Evolutionary conservation across 2,113 vertebrate species (phyloP).

Genomic region (Lota lota): DNA sequence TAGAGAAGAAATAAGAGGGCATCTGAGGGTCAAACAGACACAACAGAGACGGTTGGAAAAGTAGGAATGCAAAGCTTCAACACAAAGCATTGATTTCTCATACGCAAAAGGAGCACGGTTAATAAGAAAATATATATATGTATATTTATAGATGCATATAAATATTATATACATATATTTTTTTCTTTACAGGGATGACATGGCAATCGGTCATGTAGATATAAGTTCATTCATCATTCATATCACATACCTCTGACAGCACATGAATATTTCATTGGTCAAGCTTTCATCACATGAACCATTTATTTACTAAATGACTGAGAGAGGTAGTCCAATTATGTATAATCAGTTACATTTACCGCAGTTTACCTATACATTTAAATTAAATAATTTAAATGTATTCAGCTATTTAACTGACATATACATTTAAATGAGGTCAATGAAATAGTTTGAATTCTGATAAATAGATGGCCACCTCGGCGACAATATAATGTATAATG

Average conservation of each 20-base stretch:
- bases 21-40: slow-evolving; percentile 76
- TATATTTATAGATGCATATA: too few species aligned
- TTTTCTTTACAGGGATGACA: slow-evolving; percentile 47
- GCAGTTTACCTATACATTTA: too few species aligned
- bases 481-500: too few species aligned
- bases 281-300: slow-evolving; percentile 53
- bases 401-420: too few species aligned
- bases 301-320: slow-evolving; percentile 17
- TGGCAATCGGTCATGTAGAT: slow-evolving; percentile 27
- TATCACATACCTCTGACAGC: slow-evolving; percentile 39
- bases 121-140: slow-evolving; percentile 47
- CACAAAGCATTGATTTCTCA: slow-evolving; percentile 60
- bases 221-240: slow-evolving; percentile 52
- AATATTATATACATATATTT: slow-evolving; percentile 1
- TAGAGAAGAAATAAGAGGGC: slow-evolving; percentile 79
- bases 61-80: slow-evolving; percentile 51
- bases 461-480: too few species aligned
- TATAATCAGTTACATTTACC: too few species aligned
- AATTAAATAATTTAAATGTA: too few species aligned
- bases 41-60: slow-evolving; percentile 69
- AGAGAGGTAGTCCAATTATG: too few species aligned
- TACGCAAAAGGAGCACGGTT: slow-evolving; percentile 50
- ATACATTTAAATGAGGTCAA: too few species aligned
- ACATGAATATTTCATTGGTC: slow-evolving; percentile 48
- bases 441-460: too few species aligned